These are phyloP conservation scores for Ceriagrion tenellum DNA, from an alignment of 2,888 invertebrate species.

Conservation along the genomic window DNA sequence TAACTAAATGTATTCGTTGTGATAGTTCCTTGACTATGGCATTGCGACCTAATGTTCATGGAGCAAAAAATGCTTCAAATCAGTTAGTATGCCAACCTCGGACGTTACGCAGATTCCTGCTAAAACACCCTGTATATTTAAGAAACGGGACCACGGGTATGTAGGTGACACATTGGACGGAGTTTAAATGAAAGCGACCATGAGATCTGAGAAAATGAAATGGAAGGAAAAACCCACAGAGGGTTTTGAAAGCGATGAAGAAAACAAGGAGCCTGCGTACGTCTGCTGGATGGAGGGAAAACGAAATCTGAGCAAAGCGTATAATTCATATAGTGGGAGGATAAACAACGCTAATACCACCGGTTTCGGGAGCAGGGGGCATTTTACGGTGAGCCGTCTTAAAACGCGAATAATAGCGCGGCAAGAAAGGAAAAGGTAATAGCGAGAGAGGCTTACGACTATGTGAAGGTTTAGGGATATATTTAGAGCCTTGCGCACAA, in stretches of 20 bases:
- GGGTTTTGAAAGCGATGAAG: background rate
- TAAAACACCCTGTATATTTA: background rate
- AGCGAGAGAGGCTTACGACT: background rate
- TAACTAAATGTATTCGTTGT: too few relatives aligned
- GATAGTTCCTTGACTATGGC: too few relatives aligned
- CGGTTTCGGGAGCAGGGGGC: background rate
- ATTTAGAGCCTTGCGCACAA: background rate
- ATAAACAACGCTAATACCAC: slow-evolving; percentile 21
- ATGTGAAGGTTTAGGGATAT: background rate
- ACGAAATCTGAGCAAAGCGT: background rate
- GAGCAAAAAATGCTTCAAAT: too few relatives aligned
- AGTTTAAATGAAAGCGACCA: background rate
- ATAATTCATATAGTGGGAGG: background rate
- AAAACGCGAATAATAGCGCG: background rate
- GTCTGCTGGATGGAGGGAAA: background rate
- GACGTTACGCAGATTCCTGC: too few relatives aligned
- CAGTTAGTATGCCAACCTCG: too few relatives aligned
- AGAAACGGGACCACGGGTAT: background rate
- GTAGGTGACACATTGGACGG: background rate
- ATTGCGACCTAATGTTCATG: too few relatives aligned
- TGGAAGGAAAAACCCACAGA: background rate
- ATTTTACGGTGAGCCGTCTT: slow-evolving; percentile 1
- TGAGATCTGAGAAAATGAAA: background rate
- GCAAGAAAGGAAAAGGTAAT: slow-evolving; percentile 19
- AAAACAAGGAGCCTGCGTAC: background rate